Evolutionary conservation across 1,140 invertebrate species (phyloP).

Genomic region (Drosophila nigrodunni): DNA sequence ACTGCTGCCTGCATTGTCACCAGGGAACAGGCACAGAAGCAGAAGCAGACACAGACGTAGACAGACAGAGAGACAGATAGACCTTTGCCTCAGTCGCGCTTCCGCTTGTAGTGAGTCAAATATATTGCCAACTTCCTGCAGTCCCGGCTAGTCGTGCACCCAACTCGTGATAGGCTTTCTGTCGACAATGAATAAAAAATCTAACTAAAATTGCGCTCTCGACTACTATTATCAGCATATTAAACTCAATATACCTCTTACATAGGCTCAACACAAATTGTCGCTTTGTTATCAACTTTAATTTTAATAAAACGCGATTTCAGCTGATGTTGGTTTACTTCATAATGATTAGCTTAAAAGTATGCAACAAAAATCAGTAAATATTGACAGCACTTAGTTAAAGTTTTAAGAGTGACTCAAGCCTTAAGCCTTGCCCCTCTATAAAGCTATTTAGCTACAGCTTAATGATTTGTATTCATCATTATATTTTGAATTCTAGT

Average conservation of each 20-base stretch:
- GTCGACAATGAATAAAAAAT: slow-evolving; percentile 33
- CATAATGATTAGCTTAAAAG: background rate
- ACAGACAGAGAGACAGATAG: slow-evolving; percentile 18
- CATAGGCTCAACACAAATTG: too few species aligned
- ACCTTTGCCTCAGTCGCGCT: slow-evolving; percentile 65
- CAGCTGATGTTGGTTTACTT: background rate
- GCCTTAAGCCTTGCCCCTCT: too few species aligned
- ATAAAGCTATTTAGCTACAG: too few species aligned
- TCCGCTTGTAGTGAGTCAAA: slow-evolving; percentile 80
- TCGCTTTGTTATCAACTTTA: too few species aligned
- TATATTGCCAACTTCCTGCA: slow-evolving; percentile 81
- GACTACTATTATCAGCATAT: background rate
- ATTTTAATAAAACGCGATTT: too few species aligned
- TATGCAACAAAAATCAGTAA: too few species aligned
- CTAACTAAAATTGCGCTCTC: background rate
- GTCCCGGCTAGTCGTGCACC: slow-evolving; percentile 56
- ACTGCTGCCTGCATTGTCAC: slow-evolving; percentile 36
- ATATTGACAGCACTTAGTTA: too few species aligned
- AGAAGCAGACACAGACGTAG: background rate
- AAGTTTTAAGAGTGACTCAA: too few species aligned
- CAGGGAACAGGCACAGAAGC: slow-evolving; percentile 21
- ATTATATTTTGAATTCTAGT: too few species aligned
- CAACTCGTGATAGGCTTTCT: slow-evolving; percentile 43
- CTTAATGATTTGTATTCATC: too few species aligned
- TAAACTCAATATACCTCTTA: slow-evolving; percentile 3